Conservation (phyloP, 2,113 vertebrate genomes). For the Rhinoderma darwinii region DNA sequence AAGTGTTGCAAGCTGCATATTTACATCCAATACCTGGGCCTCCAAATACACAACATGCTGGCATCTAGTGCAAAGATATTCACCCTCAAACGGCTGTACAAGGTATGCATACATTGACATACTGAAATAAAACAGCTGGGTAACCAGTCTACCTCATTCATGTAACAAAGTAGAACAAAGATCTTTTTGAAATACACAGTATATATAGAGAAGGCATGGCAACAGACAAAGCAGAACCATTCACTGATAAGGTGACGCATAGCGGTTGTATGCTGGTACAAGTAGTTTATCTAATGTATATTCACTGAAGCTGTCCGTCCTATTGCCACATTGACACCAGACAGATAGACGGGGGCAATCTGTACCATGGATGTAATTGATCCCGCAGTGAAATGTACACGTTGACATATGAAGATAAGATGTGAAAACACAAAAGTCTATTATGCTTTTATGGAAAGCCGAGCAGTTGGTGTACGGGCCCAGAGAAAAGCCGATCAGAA, state of each 20-base stretch:
- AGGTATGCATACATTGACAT: no score
- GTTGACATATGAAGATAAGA: not conserved
- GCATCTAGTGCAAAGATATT: no score
- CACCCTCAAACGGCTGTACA: no score
- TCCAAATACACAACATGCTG: no score
- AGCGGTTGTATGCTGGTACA: not conserved
- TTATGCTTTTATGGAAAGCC: no score
- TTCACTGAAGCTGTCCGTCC: not conserved
- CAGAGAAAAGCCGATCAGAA: no score
- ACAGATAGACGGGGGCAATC: not conserved
- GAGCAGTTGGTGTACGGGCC: no score
- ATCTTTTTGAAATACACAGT: not conserved
- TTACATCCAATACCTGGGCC: no score
- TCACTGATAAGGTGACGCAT: conserved; percentile 19
- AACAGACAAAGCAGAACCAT: conserved; percentile 27
- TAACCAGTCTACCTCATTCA: not conserved
- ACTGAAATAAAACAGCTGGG: not conserved
- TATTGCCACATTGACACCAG: not conserved
- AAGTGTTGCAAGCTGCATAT: no score
- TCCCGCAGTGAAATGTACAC: not conserved
- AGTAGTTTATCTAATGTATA: not conserved
- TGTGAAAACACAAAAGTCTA: not conserved
- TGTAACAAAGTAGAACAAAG: not conserved
- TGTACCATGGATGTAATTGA: not conserved
- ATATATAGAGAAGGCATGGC: not conserved